Evolutionary conservation across 1,140 invertebrate species (phyloP).

Genomic region (Rhizoglyphus robini): DNA sequence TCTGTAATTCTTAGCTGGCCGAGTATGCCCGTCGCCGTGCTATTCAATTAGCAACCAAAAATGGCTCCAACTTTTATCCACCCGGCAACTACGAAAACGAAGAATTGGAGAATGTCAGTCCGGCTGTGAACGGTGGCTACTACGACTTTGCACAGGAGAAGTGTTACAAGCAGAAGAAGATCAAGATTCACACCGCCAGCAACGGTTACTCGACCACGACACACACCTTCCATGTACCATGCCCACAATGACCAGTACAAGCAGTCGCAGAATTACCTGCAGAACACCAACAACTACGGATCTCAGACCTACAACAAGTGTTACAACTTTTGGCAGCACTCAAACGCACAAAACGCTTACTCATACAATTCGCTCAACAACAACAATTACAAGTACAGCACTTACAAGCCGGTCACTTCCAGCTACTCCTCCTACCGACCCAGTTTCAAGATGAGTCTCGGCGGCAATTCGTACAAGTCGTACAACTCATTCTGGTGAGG

Average conservation of each 20-base stretch:
- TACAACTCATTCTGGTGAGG: not conserved
- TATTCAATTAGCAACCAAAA: constrained; percentile 4
- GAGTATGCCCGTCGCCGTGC: constrained; percentile 18
- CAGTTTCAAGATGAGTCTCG: not conserved
- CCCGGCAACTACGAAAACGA: constrained; percentile 14
- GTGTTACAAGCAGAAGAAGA: constrained; percentile 1
- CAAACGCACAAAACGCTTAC: not conserved
- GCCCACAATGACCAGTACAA: not conserved
- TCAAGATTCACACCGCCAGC: not conserved
- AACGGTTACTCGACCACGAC: not conserved
- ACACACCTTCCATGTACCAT: not conserved
- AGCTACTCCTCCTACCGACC: not conserved
- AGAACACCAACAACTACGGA: not conserved
- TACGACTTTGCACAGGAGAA: not conserved
- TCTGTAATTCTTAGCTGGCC: constrained; percentile 8
- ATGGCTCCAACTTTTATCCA: constrained; percentile 19
- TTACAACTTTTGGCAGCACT: not conserved
- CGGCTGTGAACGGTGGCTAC: not conserved
- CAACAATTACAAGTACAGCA: not conserved
- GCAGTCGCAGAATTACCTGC: not conserved
- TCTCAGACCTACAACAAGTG: constrained; percentile 7
- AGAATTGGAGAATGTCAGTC: constrained; percentile 15
- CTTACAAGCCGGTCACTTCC: not conserved
- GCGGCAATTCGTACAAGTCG: too few species aligned
- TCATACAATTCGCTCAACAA: too few species aligned